Percentiles rank a stretch among this genome's conserved stretches.
phyloP scores from a whole-genome alignment of 2,797 vertebrate species.

The Enteromius afrohamiltoni region DNA sequence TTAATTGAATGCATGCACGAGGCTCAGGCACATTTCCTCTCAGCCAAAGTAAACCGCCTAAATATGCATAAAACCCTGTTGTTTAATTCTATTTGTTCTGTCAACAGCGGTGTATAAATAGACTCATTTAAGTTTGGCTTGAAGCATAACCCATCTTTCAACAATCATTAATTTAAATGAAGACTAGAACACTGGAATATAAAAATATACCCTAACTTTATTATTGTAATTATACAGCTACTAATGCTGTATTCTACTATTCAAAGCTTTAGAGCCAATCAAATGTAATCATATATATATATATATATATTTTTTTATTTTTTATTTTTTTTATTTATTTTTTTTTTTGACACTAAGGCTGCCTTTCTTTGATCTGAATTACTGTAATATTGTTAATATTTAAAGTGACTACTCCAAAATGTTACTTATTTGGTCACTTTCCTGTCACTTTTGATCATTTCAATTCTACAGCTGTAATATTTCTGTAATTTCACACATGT shows the following conservation, averaged over 20 bases:
- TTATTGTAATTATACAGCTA: neutral
- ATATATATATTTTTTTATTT: too few species aligned
- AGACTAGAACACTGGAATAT: neutral
- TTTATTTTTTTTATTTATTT: too few species aligned
- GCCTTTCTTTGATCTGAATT: neutral
- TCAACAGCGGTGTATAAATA: neutral
- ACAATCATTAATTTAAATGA: neutral
- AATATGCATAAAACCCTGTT: neutral
- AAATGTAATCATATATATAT: too few species aligned
- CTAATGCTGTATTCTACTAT: neutral
- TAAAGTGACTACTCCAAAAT: neutral
- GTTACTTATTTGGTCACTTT: neutral
- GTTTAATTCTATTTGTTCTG: conserved; percentile 10
- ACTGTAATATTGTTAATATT: neutral
- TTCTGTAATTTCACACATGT: too few species aligned
- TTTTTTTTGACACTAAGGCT: neutral
- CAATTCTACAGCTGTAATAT: too few species aligned
- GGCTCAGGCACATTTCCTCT: conserved; percentile 21
- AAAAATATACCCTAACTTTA: neutral
- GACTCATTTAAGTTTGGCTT: neutral
- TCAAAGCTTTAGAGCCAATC: neutral
- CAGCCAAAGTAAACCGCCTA: conserved; percentile 22
- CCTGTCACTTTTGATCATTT: neutral
- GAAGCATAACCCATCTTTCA: conserved; percentile 2
- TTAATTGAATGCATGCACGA: neutral